Evolutionary conservation across 2,888 invertebrate genomes (phyloP), one percentile per base, ranked within the genome.

Genomic region (Isotomurus palustris): DNA sequence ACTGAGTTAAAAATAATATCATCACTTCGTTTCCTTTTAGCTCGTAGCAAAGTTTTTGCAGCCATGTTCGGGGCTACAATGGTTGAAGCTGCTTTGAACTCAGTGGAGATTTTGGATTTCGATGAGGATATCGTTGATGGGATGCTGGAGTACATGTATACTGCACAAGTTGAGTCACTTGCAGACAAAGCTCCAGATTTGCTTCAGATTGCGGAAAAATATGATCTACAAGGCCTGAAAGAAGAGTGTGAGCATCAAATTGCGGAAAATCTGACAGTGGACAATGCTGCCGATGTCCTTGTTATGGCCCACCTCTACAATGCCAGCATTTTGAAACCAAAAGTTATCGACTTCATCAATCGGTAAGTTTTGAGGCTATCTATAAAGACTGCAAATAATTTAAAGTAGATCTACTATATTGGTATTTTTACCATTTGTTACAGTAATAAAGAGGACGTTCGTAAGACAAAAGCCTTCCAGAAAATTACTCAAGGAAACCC

Each of bases 171-270:
- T 3, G 58, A 60, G 14, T 41, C 54, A 1, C 41, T 70, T 27
- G 21, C 29, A 8, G 65, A 67, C 22, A 56, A 62, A 40, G 67
- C 68, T 10, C 53, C 62, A 1, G 70, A 68, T 32, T 58, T 70
- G 8, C 53, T 70, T 22, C 68, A 66, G 53, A 65, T 67, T 22
- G 66, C 70, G 1, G 68, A 69, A 22, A 70, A 69, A 50, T 70
- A 69, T 28, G 67, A 68, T 29, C 48, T 70, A 10, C 17, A 40
- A 2, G 61, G 65, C 8, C 36, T 70, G 14, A 70, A 70, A 44
- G 66, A 64, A 29, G 69, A 67, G 10, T 70, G 68, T 44, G 68
- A 69, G 41, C 53, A 61, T 21, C 56, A 54, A 1, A 66, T 70
- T 22, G 65, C 63, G 0, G 55, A 53, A 2, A 62, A 66, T 45